Evolutionary conservation across 2,888 invertebrate species (phyloP).

Genomic region (Seira ritae): DNA sequence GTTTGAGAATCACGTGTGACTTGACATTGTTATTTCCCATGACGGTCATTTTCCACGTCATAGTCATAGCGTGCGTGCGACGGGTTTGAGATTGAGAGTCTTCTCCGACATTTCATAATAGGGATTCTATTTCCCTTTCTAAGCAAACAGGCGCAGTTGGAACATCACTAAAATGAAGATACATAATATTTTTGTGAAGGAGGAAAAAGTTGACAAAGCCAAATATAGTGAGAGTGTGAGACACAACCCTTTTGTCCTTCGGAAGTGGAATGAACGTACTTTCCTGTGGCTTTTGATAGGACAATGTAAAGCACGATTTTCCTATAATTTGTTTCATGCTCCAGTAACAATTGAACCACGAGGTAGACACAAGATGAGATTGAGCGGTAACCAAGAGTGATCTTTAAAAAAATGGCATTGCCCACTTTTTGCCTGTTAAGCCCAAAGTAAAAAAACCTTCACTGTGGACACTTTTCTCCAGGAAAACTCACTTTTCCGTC

Average conservation of each 20-base stretch:
- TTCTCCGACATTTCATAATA: neutral
- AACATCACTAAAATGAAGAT: no score
- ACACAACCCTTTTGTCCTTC: neutral
- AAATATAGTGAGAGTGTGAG: no score
- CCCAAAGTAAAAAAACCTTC: neutral
- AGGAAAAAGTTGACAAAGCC: no score
- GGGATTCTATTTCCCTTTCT: neutral
- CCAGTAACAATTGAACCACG: neutral
- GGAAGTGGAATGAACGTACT: neutral
- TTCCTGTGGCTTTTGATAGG: neutral
- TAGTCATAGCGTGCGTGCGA: conserved; percentile 26
- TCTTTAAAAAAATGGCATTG: conserved; percentile 11
- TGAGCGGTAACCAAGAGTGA: conserved; percentile 10
- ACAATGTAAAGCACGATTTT: neutral
- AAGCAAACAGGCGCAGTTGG: neutral
- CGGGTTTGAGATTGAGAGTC: neutral
- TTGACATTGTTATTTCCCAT: conserved; percentile 32
- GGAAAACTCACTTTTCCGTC: neutral
- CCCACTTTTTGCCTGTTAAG: neutral
- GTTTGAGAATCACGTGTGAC: neutral
- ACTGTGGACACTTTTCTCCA: no score
- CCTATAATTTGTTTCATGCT: conserved; percentile 23
- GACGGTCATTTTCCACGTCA: conserved; percentile 48
- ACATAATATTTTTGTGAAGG: no score
- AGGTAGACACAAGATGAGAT: neutral